Evolutionary conservation across 1,140 invertebrate genomes (phyloP), one percentile per base, ranked within the genome.

Genomic region (Lineus longissimus): DNA sequence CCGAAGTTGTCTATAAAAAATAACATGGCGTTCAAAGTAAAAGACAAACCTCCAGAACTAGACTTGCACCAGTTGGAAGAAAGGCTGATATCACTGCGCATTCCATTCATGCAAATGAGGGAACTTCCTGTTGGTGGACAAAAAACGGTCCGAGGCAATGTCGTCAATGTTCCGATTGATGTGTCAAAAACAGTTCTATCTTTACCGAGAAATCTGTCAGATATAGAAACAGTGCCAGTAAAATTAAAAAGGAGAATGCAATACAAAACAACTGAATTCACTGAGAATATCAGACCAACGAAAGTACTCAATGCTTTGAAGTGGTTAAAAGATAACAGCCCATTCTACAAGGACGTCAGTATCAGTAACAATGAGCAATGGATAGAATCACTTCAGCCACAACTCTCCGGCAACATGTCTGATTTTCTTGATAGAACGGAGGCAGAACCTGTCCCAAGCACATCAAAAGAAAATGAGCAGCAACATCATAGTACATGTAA

Each of bases 141-240:
- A n/a, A 51, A 51, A 19, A 19, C n/a, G 47, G n/a, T 23, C 25
- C 4, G 25, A 51, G 47, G 47, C 29, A 69, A 69, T 59, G 59
- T 63, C 43, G 67, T 69, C n/a, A 69, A 69, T 66, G 62, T 69
- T n/a, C 64, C 68, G 30, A 61, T 62, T 22, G 64, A 69, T 62
- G 54, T 69, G 19, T 54, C 63, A 15, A 63, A 36, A 55, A 69
- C 68, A 17, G 61, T 69, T 29, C 65, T 65, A 31, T 59, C 63
- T 27, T 43, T 69, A 36, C 63, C 61, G 0, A 41, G 66, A 43
- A 29, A n/a, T 54, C 27, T 65, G 13, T 57, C 62, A 64, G 55
- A 64, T 15, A 61, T 6, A 51, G 54, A 27, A 31, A 67, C 62
- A 30, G 60, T 67, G 23, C 19, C 66, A 22, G 62, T 67, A 4